These are phyloP conservation scores for Myotis findleyi DNA, from an alignment of 2,797 vertebrate genomes.

Conservation along the genomic window DNA sequence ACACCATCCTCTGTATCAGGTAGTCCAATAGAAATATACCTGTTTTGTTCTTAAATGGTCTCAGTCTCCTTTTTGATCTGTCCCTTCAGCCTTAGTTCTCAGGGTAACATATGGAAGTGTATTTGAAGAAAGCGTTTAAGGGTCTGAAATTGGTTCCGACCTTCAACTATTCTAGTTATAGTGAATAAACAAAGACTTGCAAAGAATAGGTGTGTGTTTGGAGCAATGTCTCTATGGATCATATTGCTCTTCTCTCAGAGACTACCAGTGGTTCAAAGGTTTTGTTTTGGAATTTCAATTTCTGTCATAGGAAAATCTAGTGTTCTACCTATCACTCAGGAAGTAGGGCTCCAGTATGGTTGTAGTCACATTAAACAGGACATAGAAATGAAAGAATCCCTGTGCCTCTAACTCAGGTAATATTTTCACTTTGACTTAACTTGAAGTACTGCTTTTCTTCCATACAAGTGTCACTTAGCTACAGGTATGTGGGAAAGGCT, in stretches of 20 bases:
- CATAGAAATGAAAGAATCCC: conserved; percentile 42
- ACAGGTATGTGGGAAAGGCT: background rate
- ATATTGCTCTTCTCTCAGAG: background rate
- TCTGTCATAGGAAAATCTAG: conserved; percentile 25
- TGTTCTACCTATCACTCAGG: conserved; percentile 15
- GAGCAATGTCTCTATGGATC: background rate
- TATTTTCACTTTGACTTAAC: conserved; percentile 41
- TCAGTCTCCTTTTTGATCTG: conserved; percentile 72
- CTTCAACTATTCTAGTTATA: background rate
- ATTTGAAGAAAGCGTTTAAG: conserved; percentile 52
- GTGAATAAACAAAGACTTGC: conserved; percentile 39
- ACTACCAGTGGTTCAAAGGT: background rate
- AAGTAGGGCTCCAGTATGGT: background rate
- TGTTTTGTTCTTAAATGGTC: conserved; percentile 79
- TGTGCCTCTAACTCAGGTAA: background rate
- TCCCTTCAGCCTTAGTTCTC: conserved; percentile 19
- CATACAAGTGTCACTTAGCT: background rate
- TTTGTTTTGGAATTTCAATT: background rate
- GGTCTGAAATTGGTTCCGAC: conserved; percentile 24
- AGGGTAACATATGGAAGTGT: conserved; percentile 40
- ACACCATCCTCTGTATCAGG: conserved; percentile 76
- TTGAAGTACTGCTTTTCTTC: conserved; percentile 13
- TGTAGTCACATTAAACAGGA: background rate
- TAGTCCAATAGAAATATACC: conserved; percentile 80
- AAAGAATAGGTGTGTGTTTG: background rate